These are phyloP conservation scores for Liolophura sinensis DNA, from an alignment of 1,140 invertebrate genomes.

Conservation along the genomic window DNA sequence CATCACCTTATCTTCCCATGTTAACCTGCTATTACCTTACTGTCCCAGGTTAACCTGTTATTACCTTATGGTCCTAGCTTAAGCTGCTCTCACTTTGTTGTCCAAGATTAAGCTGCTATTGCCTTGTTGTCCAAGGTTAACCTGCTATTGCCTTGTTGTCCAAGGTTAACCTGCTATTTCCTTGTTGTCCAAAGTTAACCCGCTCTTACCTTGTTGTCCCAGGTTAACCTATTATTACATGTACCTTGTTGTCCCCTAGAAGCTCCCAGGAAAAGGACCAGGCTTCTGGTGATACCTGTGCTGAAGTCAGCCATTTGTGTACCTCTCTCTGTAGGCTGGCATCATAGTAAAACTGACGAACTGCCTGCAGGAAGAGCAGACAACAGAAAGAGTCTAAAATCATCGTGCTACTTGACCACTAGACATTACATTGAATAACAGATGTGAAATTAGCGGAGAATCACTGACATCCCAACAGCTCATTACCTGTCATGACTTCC, in stretches of 20 bases:
- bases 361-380: slow-evolving; percentile 33
- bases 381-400: neutral
- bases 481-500: too few relatives aligned
- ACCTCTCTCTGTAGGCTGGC: slow-evolving; percentile 62
- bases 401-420: neutral
- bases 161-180: neutral
- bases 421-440: neutral
- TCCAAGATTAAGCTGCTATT: neutral
- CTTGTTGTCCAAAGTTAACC: neutral
- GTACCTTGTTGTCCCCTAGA: slow-evolving; percentile 74
- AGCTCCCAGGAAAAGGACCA: slow-evolving; percentile 90
- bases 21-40: too few relatives aligned
- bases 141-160: neutral
- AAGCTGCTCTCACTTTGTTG: neutral
- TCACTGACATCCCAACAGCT: too few relatives aligned
- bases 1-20: too few relatives aligned
- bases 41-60: too few relatives aligned
- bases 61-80: too few relatives aligned
- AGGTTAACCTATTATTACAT: neutral
- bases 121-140: neutral
- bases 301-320: slow-evolving; percentile 79
- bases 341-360: slow-evolving; percentile 61
- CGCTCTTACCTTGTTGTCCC: slow-evolving; percentile 70
- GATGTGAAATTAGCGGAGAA: neutral
- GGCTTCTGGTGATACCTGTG: slow-evolving; percentile 79